Evolutionary conservation across 2,113 vertebrate species (phyloP).

Genomic region (Stictonetta naevosa): DNA sequence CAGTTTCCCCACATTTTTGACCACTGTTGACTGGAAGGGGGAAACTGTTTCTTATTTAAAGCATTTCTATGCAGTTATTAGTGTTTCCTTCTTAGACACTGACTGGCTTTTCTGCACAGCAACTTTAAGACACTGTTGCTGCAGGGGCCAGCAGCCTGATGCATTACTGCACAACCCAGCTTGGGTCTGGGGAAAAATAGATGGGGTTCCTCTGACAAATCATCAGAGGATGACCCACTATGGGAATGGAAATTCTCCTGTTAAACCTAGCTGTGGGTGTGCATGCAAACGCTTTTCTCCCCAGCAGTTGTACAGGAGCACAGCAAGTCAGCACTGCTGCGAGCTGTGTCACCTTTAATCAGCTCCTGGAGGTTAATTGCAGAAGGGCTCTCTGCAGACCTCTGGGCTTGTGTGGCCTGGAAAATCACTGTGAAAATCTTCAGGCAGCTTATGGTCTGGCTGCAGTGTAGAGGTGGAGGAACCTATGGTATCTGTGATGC

Average conservation of each 20-base stretch:
- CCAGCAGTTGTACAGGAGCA: neutral
- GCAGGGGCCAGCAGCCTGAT: neutral
- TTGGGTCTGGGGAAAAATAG: neutral
- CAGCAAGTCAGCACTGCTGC: neutral
- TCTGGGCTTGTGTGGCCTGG: neutral
- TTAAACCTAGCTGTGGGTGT: rapidly evolving
- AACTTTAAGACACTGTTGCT: neutral
- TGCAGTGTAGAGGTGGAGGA: neutral
- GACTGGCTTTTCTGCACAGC: neutral
- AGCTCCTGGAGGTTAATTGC: neutral
- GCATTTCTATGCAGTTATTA: conserved; percentile 49
- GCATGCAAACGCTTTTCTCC: neutral
- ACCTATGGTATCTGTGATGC: neutral
- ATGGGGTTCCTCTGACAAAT: neutral
- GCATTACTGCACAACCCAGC: neutral
- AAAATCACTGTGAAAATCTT: neutral
- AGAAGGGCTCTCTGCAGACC: neutral
- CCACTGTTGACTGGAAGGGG: neutral
- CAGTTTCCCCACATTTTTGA: conserved; percentile 28
- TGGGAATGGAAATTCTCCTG: rapidly evolving
- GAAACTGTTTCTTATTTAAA: conserved; percentile 46
- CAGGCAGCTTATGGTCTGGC: neutral
- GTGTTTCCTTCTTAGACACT: neutral
- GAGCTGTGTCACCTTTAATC: neutral
- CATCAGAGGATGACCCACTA: neutral